Base-by-base conservation (phyloP, 2,888 invertebrate genomes). In the Drosophila buzzatii region DNA sequence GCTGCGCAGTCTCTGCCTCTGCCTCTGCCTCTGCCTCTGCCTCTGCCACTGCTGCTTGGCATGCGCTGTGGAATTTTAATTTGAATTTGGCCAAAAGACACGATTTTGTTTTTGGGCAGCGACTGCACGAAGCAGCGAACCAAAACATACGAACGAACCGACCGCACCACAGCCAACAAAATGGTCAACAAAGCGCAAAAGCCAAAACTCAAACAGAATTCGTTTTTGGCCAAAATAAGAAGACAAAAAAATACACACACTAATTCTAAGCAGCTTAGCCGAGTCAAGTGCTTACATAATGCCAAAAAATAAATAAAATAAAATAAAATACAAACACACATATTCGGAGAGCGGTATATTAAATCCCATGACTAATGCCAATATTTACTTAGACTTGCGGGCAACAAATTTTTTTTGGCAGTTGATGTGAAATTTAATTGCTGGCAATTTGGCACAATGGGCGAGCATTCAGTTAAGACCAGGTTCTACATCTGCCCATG, bases 31-130 rank as follows among this genome's bases (percentile, higher is more conserved):
- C 56, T 37, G 70, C 10, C 37, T 5, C 37, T 14, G 37, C 16
- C 33, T 18, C 56, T 37, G 70, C 51, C 53, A 51, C 52, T 66
- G 57, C 68, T 75, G 71, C 70, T 71, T 84, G 87, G 90, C 89
- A 82, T 87, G 91, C 87, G 87, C 82, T 91, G 91, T 79, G 89
- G 87, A 87, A 91, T 87, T 87, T 87, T 87, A 87, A 91, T 87
- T 91, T 82, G 91, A 77, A 88, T 87, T 91, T 90, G 83, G 91
- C 82, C 86, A 88, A 81, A 35, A 90, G 86, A 85, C 90, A 90
- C 87, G 91, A 91, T 75, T 91, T 80, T 74, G 82, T 89, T 84
- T 81, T 85, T 79, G 75, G 85, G 70, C 73, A 81, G 72, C 79
- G 69, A 53, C 74, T 76, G 82, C 71, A 78, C 81, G 64, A 83